Percentiles rank a stretch among this genome's conserved stretches.
These are phyloP conservation scores for Fregata magnificens DNA, from an alignment of 2,113 vertebrate genomes.

Conservation along the genomic window DNA sequence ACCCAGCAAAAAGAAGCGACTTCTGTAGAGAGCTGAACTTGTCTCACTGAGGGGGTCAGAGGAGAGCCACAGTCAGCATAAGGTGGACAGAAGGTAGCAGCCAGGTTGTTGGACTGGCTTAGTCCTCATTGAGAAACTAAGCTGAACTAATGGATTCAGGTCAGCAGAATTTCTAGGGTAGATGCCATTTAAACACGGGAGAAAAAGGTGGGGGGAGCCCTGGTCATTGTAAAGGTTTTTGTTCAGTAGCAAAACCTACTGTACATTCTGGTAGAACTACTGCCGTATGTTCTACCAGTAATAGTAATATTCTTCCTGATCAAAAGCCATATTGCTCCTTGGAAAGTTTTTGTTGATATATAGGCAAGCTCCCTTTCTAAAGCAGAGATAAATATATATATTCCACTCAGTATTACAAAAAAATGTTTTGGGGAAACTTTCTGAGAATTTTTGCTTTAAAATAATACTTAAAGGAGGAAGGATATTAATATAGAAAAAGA, in stretches of 20 bases:
- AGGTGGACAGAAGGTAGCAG: not conserved
- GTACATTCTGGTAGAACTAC: not conserved
- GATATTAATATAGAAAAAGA: not conserved
- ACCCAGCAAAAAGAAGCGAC: not conserved
- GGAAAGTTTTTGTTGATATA: not conserved
- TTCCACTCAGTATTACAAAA: not conserved
- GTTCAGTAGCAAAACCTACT: not conserved
- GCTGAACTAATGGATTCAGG: not conserved
- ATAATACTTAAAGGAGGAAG: not conserved
- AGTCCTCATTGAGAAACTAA: not conserved
- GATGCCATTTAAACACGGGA: accelerated
- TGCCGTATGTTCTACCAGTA: not conserved
- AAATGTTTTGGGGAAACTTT: not conserved
- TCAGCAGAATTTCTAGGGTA: not conserved
- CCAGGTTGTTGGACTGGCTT: not conserved
- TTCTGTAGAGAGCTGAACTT: not conserved
- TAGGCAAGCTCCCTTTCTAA: not conserved
- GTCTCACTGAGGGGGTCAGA: not conserved
- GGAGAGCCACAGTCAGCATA: not conserved
- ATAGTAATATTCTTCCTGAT: not conserved
- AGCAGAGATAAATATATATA: not conserved
- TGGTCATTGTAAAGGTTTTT: not conserved
- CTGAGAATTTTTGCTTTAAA: not conserved
- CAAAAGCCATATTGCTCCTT: not conserved
- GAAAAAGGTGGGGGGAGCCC: not conserved